Evolutionary conservation across 2,113 vertebrate species (phyloP).

Genomic region (Grallaria varia): DNA sequence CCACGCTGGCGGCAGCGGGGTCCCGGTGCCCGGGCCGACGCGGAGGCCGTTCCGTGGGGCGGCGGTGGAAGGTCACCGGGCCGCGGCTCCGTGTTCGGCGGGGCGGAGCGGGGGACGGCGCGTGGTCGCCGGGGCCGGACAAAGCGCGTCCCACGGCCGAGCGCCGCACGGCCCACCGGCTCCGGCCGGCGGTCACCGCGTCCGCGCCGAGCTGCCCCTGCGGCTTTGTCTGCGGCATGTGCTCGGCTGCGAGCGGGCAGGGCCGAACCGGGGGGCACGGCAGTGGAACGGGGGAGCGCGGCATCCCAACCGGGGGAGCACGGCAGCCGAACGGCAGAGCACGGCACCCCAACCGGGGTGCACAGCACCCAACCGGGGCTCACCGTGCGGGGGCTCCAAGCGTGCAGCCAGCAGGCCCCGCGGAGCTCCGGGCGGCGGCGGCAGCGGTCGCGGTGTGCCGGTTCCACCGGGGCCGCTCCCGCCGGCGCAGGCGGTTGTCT

Average conservation of each 20-base stretch:
- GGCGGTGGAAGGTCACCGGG: not conserved
- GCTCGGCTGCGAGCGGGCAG: not conserved
- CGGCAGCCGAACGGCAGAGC: not conserved
- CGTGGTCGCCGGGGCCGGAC: constrained; percentile 54
- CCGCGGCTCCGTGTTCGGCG: constrained; percentile 62
- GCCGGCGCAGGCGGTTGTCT: constrained; percentile 15
- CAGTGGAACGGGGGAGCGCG: not conserved
- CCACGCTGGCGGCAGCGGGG: no score
- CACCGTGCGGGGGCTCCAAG: not conserved
- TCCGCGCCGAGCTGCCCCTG: not conserved
- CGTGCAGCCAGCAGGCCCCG: not conserved
- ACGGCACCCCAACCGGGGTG: not conserved
- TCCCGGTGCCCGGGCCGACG: no score
- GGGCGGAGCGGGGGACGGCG: no score
- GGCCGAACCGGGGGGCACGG: not conserved
- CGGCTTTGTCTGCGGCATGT: constrained; percentile 16
- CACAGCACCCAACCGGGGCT: no score
- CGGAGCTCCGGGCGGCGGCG: not conserved
- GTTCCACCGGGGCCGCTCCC: not conserved
- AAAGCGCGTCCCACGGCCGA: not conserved
- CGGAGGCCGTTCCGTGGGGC: constrained; percentile 31
- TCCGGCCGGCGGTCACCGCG: not conserved
- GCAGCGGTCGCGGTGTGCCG: not conserved
- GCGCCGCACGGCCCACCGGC: not conserved
- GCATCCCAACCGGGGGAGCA: accelerated